These are phyloP conservation scores for Aphis craccivora DNA, from an alignment of 1,140 invertebrate genomes.

Conservation along the genomic window DNA sequence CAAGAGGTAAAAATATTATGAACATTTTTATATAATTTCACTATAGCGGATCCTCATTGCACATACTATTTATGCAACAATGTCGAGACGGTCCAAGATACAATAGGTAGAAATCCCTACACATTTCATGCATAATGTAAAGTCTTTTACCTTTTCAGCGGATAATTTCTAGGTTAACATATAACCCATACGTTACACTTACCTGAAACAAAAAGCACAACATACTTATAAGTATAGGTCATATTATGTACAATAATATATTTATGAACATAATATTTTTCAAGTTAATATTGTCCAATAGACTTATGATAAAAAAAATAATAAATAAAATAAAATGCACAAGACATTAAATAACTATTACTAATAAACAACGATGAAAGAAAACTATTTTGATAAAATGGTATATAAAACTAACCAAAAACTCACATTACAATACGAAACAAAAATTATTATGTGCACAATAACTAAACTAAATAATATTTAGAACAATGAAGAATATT, in stretches of 20 bases:
- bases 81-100: neutral
- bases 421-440: neutral
- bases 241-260: neutral
- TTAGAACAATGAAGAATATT: neutral
- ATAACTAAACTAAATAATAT: neutral
- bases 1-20: neutral
- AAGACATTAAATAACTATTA: neutral
- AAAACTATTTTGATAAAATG: neutral
- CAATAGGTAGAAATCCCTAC: neutral
- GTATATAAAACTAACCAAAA: neutral
- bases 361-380: neutral
- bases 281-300: neutral
- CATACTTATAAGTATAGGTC: neutral
- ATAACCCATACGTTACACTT: conserved; percentile 28
- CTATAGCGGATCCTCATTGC: neutral
- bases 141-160: conserved; percentile 30
- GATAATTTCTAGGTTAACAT: conserved; percentile 34
- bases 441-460: neutral
- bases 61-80: neutral
- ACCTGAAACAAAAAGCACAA: conserved; percentile 51
- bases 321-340: neutral
- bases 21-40: neutral
- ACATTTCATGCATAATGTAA: conserved; percentile 31
- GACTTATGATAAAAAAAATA: neutral
- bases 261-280: neutral